Base-by-base conservation (phyloP, 2,888 invertebrate genomes). In the Sarcophaga carnaria region DNA sequence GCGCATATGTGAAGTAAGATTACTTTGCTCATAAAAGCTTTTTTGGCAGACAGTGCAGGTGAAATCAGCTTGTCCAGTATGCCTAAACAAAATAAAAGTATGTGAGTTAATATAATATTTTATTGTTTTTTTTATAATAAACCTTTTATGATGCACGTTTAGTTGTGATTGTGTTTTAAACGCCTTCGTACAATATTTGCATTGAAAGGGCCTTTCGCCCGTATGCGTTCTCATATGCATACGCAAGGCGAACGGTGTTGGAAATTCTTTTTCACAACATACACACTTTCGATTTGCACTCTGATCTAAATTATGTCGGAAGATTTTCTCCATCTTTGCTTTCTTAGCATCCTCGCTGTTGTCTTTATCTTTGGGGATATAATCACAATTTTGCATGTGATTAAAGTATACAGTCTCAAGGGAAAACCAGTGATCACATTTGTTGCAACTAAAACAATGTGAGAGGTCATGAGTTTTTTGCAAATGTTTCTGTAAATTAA, bases 111-210 rank as follows among this genome's bases (percentile, higher is more conserved):
- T 17, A 11, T 8, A 11, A 14, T 47, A 3, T 60, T n/a, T 20
- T 10, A 27, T 3, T 2, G 3, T 83, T 12, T 4, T 22, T 22
- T 60, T 89, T 14, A 54, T 17, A 54, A 54, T 5, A 54, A 14
- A 90, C 72, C 92, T 89, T 80, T 92, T 91, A 27, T 90, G 88
- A 54, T 93, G 93, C 3, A 87, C 89, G 3, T 89, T 88, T 3
- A 93, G 88, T 0, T 91, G 91, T 4, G 91, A 91, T 17, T 92
- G 92, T 0, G 92, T 92, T 66, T 91, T 92, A 72, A 93, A 93
- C 4, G 91, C 88, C 83, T 92, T 93, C 0, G 90, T 86, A 47
- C 93, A 93, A 14, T 89, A 88, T 5, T 87, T 90, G 49, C 93
- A 93, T 3, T 82, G 83, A 85, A 90, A 93, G 0, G 93, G 93